phyloP scores from a whole-genome alignment of 1,140 invertebrate genomes.

The Saccostrea glomerata region DNA sequence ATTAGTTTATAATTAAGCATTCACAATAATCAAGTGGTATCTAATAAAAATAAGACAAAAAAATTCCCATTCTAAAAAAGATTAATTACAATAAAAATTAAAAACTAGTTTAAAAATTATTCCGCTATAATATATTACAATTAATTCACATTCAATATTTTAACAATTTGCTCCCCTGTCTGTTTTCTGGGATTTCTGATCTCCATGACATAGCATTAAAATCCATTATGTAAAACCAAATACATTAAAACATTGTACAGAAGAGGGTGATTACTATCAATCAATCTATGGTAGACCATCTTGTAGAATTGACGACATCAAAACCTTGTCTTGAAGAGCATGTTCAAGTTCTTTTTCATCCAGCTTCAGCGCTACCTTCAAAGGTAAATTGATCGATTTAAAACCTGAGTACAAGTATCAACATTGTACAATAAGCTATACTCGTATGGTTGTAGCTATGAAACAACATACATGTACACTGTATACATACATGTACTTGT shows the following conservation, averaged over 20 bases:
- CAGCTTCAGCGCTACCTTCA: slow-evolving; percentile 88
- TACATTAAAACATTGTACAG: not conserved
- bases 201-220: not conserved
- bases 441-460: too few species aligned
- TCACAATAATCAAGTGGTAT: not conserved
- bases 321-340: slow-evolving; percentile 89
- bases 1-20: not conserved
- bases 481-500: too few species aligned
- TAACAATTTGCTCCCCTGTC: not conserved
- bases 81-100: not conserved
- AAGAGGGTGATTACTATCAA: not conserved
- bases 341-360: slow-evolving; percentile 89
- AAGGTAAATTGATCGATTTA: slow-evolving; percentile 11
- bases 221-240: not conserved
- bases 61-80: not conserved
- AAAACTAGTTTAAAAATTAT: not conserved
- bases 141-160: slow-evolving; percentile 1
- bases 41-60: not conserved
- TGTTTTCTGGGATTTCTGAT: not conserved
- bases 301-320: slow-evolving; percentile 88
- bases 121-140: not conserved
- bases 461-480: too few species aligned
- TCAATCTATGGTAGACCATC: slow-evolving; percentile 64
- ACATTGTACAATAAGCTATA: too few species aligned
- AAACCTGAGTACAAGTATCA: not conserved